phyloP scores from a whole-genome alignment of 2,797 vertebrate species.

The Myotis vivesi region DNA sequence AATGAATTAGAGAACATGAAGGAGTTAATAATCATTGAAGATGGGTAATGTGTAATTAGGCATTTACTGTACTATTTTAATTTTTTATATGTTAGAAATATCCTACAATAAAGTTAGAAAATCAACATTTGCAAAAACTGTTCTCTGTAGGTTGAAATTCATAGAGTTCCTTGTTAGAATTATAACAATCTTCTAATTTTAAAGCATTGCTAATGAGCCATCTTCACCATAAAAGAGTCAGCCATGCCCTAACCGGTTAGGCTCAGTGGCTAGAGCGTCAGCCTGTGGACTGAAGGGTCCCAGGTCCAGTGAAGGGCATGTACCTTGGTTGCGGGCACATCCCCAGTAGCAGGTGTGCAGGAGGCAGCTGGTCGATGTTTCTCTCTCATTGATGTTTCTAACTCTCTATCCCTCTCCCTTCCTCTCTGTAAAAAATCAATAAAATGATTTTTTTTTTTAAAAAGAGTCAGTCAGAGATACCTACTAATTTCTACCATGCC shows the following conservation, averaged over 20 bases:
- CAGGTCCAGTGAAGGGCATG: too few species aligned
- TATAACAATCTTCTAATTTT: conserved; percentile 40
- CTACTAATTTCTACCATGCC: neutral
- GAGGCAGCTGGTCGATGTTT: too few species aligned
- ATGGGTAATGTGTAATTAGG: neutral
- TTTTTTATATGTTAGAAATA: neutral
- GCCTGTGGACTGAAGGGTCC: too few species aligned
- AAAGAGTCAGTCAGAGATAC: neutral
- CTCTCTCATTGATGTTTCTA: too few species aligned
- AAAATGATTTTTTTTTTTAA: neutral
- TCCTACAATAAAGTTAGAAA: conserved; percentile 16
- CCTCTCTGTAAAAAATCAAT: too few species aligned
- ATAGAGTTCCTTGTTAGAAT: conserved; percentile 5
- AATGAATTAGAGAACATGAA: neutral
- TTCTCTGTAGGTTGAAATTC: conserved; percentile 21
- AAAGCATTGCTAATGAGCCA: conserved; percentile 19
- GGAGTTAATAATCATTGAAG: neutral
- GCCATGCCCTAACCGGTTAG: neutral
- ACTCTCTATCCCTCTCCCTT: too few species aligned
- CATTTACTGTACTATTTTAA: neutral
- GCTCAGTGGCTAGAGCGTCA: too few species aligned
- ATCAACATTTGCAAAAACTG: neutral
- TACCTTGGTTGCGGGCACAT: too few species aligned
- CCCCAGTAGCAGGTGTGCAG: too few species aligned
- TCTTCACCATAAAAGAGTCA: neutral